Evolutionary conservation across 2,888 invertebrate species (phyloP), one percentile per base, ranked within the genome.

Genomic region (Agapostemon virescens): DNA sequence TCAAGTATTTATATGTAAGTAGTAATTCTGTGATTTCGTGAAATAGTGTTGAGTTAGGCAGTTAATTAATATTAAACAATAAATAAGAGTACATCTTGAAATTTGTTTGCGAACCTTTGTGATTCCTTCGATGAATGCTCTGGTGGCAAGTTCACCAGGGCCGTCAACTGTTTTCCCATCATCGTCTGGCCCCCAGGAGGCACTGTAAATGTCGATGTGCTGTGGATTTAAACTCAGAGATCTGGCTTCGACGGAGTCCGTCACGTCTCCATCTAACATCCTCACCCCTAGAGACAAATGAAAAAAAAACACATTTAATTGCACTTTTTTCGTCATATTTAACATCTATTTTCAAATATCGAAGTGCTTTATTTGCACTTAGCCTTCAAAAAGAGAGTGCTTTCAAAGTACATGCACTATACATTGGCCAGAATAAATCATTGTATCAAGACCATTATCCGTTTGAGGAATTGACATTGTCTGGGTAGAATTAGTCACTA

Each of bases 101-200:
- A 63, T 63, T 36, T 63, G 36, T 63, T 63, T 73, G 69, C 85
- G 87, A 93, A 97, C 97, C 95, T 97, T 97, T 0, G 96, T 97
- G 69, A 99, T 98, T 42, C 99, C 99, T 93, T 98, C 97, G 86
- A 97, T 96, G 91, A 99, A 99, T 5, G 99, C 99, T 87, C 97
- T 95, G 0, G 97, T 97, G 0, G 99, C 99, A 58, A 99, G 94
- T 90, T 97, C 97, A 0, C 99, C 99, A 0, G 99, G 99, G 0
- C 99, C 99, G 90, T 99, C 99, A 0, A 99, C 98, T 0, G 99
- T 99, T 92, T 98, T 97, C 0, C 99, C 99, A 91, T 99, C 99
- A 92, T 99, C 99, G 90, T 99, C 99, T 0, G 99, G 99, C 1
- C 99, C 99, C 98, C 98, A 99, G 15, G 98, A 98, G 9, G 99